These are phyloP conservation scores for Mastomys natalensis DNA, from an alignment of 2,113 vertebrate species.

Conservation along the genomic window DNA sequence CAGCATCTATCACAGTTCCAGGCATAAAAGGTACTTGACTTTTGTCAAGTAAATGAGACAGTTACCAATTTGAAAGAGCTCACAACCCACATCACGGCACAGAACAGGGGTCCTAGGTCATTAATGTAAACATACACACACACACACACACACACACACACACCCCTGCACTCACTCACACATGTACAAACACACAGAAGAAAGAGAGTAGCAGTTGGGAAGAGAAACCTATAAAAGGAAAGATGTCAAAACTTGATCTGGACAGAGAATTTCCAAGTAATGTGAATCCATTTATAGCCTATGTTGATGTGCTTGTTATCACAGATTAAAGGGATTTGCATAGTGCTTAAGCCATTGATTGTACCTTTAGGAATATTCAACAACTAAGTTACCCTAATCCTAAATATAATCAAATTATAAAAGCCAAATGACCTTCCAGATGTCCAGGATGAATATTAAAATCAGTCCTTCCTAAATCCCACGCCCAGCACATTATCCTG, in stretches of 20 bases:
- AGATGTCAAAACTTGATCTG: not conserved
- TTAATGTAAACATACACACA: not conserved
- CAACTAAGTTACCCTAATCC: conserved; percentile 54
- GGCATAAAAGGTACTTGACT: not conserved
- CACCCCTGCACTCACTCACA: not conserved
- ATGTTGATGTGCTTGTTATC: not conserved
- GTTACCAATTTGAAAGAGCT: not conserved
- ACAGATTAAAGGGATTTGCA: conserved; percentile 20
- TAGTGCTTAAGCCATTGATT: conserved; percentile 64
- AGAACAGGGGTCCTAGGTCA: not conserved
- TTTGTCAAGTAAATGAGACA: not conserved
- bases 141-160: not conserved
- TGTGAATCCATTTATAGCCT: not conserved
- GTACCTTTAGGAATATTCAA: conserved; percentile 45
- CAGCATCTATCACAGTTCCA: not conserved
- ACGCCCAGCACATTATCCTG: not conserved
- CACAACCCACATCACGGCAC: not conserved
- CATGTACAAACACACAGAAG: not conserved
- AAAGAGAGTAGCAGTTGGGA: not conserved
- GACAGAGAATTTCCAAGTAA: conserved; percentile 2
- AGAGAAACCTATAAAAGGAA: not conserved
- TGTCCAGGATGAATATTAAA: conserved; percentile 73
- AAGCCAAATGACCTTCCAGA: conserved; percentile 71
- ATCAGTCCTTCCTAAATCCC: not conserved
- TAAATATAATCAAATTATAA: conserved; percentile 61